Evolutionary conservation across 2,888 invertebrate species (phyloP).

Genomic region (Amphipoea lucens): DNA sequence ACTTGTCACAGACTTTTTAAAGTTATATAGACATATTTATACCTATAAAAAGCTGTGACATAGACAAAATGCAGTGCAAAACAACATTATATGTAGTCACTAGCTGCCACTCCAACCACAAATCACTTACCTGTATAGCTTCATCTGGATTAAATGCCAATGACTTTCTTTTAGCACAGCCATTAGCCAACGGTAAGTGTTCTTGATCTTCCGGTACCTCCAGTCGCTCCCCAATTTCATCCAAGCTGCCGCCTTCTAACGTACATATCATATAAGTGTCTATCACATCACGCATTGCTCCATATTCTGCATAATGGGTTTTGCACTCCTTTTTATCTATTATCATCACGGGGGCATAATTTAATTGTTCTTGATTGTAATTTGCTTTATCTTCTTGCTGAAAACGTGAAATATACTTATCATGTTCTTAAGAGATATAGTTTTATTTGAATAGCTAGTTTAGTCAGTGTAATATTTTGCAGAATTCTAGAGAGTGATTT

Average conservation of each 20-base stretch:
- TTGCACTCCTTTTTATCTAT: constrained; percentile 66
- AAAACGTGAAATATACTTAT: constrained; percentile 11
- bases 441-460: not conserved
- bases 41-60: not conserved
- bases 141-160: not conserved
- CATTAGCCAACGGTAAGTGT: not conserved
- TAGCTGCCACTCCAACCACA: not conserved
- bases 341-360: constrained; percentile 65
- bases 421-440: not conserved
- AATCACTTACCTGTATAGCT: constrained; percentile 12
- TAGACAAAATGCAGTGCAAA: not conserved
- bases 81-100: not conserved
- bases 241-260: constrained; percentile 55
- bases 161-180: constrained; percentile 21
- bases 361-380: constrained; percentile 64
- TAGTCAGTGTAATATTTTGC: not conserved
- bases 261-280: constrained; percentile 75
- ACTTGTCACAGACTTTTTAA: no score
- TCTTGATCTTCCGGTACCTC: rapidly evolving
- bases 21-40: not conserved
- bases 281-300: constrained; percentile 61
- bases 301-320: constrained; percentile 49
- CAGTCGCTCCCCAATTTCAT: constrained; percentile 44
- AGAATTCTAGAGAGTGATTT: not conserved
- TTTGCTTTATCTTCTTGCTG: constrained; percentile 62